Evolutionary conservation across 2,113 vertebrate genomes (phyloP).

Genomic region (Speoplatyrhinus poulsoni): DNA sequence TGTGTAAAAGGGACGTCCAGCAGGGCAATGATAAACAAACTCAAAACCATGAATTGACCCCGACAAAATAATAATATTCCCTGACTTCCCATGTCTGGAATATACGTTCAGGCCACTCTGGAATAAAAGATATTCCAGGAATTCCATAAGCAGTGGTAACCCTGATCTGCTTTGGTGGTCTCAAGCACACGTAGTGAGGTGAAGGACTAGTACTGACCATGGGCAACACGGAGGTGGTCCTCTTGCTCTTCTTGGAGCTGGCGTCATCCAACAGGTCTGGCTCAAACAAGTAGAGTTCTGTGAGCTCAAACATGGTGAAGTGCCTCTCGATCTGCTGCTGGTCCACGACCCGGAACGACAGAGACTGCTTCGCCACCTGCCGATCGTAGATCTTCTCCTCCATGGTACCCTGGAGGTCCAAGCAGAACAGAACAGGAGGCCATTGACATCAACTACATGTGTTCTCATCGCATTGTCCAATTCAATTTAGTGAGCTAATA

Average conservation of each 20-base stretch:
- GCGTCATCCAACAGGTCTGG: constrained; percentile 89
- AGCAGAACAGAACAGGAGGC: neutral
- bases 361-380: constrained; percentile 94
- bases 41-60: too few species aligned
- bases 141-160: too few species aligned
- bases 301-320: constrained; percentile 93
- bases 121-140: too few species aligned
- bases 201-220: constrained; percentile 65
- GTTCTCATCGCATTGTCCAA: neutral
- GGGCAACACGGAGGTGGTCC: constrained; percentile 81
- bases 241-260: constrained; percentile 88
- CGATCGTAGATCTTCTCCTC: constrained; percentile 99
- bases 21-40: too few species aligned
- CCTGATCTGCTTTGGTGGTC: too few species aligned
- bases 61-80: too few species aligned
- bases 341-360: constrained; percentile 93
- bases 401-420: constrained; percentile 88
- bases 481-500: neutral
- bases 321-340: constrained; percentile 96
- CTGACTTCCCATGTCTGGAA: too few species aligned
- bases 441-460: too few species aligned
- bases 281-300: constrained; percentile 92
- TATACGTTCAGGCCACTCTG: too few species aligned
- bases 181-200: neutral
- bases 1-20: too few species aligned